These are phyloP conservation scores for Poeciliopsis paucimaculata DNA, from an alignment of 2,797 vertebrate genomes.

Conservation along the genomic window DNA sequence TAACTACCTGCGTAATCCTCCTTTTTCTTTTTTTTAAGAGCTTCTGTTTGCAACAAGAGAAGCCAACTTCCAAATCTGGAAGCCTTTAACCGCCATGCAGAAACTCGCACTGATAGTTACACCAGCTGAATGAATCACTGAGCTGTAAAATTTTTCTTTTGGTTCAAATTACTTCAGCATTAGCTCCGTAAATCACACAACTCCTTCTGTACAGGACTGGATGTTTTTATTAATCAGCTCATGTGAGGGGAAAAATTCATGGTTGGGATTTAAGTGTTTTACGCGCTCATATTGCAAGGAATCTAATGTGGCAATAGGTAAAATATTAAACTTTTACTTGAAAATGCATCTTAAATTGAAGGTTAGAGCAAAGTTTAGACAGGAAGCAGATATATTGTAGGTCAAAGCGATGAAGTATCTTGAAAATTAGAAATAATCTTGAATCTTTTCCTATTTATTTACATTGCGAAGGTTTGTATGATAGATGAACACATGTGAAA, in stretches of 20 bases:
- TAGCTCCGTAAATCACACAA: conserved; percentile 25
- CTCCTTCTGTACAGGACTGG: neutral
- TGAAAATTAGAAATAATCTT: neutral
- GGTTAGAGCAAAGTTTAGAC: too few species aligned
- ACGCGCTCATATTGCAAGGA: too few species aligned
- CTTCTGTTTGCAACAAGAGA: conserved; percentile 22
- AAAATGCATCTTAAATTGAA: neutral
- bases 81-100: conserved; percentile 30
- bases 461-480: neutral
- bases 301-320: neutral
- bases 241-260: neutral
- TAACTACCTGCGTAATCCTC: conserved; percentile 36
- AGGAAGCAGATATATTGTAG: neutral
- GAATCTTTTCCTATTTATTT: neutral
- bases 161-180: conserved; percentile 32
- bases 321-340: neutral
- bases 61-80: conserved; percentile 46
- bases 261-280: too few species aligned
- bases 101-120: conserved; percentile 19
- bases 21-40: neutral
- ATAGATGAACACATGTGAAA: neutral
- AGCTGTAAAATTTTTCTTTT: conserved; percentile 23
- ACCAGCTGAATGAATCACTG: neutral
- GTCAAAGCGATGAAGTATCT: too few species aligned
- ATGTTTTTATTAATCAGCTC: neutral